Base-by-base conservation (phyloP, 2,797 vertebrate species). In the Lerista edwardsae region DNA sequence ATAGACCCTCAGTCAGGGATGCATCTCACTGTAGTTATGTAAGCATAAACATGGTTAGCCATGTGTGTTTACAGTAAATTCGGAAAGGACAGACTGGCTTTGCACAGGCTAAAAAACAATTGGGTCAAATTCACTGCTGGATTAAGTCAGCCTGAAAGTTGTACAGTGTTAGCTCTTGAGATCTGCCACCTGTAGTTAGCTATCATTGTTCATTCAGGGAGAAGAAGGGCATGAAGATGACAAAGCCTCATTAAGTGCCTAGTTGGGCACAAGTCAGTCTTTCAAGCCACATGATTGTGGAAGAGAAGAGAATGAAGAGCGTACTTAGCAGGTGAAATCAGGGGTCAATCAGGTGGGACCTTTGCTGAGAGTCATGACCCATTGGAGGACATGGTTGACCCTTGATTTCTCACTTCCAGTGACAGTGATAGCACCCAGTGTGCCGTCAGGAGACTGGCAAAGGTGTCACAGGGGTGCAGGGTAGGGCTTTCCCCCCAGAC, bases 51-150 rank as follows among this genome's bases (percentile, higher is more conserved):
- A 47, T 47, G 47, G 7, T 47, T 47, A 6, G 47, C 44, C 51
- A n/a, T 14, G 34, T 29, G 27, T 57, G 27, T 41, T 55, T 76
- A 57, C 31, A n/a, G 14, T 76, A 75, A 36, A 51, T 57, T 29
- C 25, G 51, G 72, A 67, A 67, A 19, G 23, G n/a, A n/a, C 61
- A 75, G 34, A 64, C n/a, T 75, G 73, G 31, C 31, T 57, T 76
- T 76, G 34, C 31, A 76, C 62, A 67, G 62, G 47, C 44, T 31
- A 25, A 36, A 83, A 81, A 44, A 68, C 31, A 15, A n/a, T 69
- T 85, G 64, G 21, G 44, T 44, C 47, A 27, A 91, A 79, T 82
- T 10, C 82, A 84, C 80, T 82, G n/a, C 27, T 79, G 34, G 34
- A 31, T 86, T 0, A 0, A 36, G 67, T n/a, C 25, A 31, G 2